These are phyloP conservation scores for Arctocebus calabarensis DNA, from an alignment of 2,797 vertebrate genomes.

Conservation along the genomic window DNA sequence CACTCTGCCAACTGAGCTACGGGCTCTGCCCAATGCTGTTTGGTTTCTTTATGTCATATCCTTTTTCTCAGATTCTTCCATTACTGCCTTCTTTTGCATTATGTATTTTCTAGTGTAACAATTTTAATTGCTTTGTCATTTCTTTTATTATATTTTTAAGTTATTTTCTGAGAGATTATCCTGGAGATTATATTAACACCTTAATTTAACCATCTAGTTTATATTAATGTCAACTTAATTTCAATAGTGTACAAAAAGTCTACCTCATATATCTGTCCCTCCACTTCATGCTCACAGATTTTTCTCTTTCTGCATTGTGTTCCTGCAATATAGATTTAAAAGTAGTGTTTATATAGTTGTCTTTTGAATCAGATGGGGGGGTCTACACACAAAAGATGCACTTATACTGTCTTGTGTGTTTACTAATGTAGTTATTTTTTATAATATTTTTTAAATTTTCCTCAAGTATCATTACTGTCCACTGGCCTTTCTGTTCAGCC, in stretches of 20 bases:
- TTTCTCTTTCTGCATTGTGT: not conserved
- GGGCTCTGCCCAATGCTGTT: not conserved
- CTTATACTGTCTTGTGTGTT: not conserved
- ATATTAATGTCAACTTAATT: not conserved
- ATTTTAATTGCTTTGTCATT: not conserved
- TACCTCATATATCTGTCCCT: not conserved
- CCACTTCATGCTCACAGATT: not conserved
- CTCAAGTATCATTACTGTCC: not conserved
- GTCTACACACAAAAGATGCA: not conserved
- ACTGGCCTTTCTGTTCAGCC: not conserved
- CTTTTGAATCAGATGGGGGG: not conserved
- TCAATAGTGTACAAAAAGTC: not conserved
- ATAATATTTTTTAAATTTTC: not conserved
- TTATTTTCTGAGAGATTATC: conserved; percentile 6
- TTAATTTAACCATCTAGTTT: conserved; percentile 12
- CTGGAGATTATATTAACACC: not conserved
- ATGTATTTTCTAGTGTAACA: not conserved
- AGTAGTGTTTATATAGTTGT: not conserved
- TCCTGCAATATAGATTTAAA: not conserved
- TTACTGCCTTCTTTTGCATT: not conserved
- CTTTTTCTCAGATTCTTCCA: not conserved
- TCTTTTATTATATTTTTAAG: not conserved
- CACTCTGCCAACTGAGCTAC: too few species aligned
- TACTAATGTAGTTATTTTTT: not conserved
- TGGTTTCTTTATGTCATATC: not conserved